Percentiles rank a stretch among this genome's conserved stretches.
These are phyloP conservation scores for Stenchaetothrips biformis DNA, from an alignment of 2,888 invertebrate species.

Conservation along the genomic window DNA sequence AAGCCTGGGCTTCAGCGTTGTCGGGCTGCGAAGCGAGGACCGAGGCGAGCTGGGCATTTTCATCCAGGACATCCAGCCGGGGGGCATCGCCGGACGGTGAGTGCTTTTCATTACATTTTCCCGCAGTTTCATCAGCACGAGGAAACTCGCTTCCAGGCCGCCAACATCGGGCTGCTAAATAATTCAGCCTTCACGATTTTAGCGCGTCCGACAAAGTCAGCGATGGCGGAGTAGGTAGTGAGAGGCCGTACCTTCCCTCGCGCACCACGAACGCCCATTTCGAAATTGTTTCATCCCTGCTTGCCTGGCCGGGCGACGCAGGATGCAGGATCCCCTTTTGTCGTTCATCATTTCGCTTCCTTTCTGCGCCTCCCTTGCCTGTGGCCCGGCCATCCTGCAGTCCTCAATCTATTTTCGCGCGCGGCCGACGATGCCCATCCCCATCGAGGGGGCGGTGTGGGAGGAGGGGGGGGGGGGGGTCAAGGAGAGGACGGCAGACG, in stretches of 20 bases:
- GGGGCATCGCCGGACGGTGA: slow-evolving; percentile 61
- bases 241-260: not conserved
- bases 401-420: not conserved
- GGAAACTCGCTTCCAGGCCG: too few relatives aligned
- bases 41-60: slow-evolving; percentile 62
- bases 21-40: slow-evolving; percentile 56
- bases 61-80: slow-evolving; percentile 60
- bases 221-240: not conserved
- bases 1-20: slow-evolving; percentile 69
- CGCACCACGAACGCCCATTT: not conserved
- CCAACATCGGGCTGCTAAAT: too few relatives aligned
- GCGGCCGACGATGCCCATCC: not conserved
- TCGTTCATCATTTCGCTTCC: too few relatives aligned
- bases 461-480: not conserved
- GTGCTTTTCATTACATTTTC: slow-evolving; percentile 38
- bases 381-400: not conserved
- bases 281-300: too few relatives aligned
- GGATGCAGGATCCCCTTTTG: too few relatives aligned
- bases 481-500: not conserved
- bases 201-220: too few relatives aligned
- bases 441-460: not conserved
- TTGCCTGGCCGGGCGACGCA: too few relatives aligned
- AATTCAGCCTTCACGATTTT: too few relatives aligned
- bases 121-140: too few relatives aligned
- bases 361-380: not conserved